These are phyloP conservation scores for Rhinoderma darwinii DNA, from an alignment of 2,113 vertebrate species.

Conservation along the genomic window DNA sequence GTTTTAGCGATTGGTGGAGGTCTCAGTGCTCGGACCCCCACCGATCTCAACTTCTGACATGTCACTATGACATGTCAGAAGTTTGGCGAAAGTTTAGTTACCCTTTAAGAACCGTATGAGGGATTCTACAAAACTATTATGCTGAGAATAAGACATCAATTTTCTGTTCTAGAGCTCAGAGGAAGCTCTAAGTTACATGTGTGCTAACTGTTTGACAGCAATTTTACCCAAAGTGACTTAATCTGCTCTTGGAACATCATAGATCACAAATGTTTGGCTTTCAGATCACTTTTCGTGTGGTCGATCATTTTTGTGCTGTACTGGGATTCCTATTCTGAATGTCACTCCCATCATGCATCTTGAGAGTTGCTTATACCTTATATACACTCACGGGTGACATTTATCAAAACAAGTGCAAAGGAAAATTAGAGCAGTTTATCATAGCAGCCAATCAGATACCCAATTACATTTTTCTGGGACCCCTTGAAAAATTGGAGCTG, in stretches of 20 bases:
- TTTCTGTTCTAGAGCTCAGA: neutral
- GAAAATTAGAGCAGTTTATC: too few relatives aligned
- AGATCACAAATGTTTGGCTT: conserved; percentile 17
- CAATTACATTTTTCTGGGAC: too few relatives aligned
- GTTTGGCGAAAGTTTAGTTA: too few relatives aligned
- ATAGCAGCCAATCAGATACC: too few relatives aligned
- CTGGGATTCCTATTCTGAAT: neutral
- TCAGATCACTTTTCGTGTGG: neutral
- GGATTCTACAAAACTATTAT: conserved; percentile 14
- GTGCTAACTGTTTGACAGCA: neutral
- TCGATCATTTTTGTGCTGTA: neutral
- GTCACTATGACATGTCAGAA: too few relatives aligned
- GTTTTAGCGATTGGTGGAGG: too few relatives aligned
- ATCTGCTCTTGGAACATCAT: neutral
- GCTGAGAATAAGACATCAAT: neutral
- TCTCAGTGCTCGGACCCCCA: too few relatives aligned
- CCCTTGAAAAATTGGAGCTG: too few relatives aligned
- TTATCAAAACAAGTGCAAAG: neutral
- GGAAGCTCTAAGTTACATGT: neutral
- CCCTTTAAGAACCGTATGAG: too few relatives aligned
- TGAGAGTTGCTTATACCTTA: neutral
- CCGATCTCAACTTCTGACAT: too few relatives aligned
- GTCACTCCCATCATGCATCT: neutral
- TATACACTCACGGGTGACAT: neutral
- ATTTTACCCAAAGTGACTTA: conserved; percentile 22